Evolutionary conservation across 2,113 vertebrate genomes (phyloP), one percentile per base, ranked within the genome.

Genomic region (Electrona antarctica): DNA sequence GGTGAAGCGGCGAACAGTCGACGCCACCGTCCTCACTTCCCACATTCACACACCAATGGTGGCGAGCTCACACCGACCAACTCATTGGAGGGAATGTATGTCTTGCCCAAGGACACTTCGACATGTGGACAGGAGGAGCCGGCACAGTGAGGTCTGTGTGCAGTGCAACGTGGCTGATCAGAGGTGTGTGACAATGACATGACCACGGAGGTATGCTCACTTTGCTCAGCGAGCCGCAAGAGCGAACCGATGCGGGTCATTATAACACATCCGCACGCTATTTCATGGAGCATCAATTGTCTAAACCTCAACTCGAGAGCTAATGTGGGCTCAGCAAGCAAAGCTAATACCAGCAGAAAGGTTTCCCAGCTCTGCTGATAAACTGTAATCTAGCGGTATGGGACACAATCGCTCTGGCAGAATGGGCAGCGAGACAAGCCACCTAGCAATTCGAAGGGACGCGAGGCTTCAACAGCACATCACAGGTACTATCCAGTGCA

Each of bases 361-460:
- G 12, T 13, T 33, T 41, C 65, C 33, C 51, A 6, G 59, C 69
- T 68, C 67, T 52, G 48, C 72, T 49, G 66, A 58, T 64, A 79
- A 84, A 81, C 73, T 80, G 72, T 70, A 62, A 80, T 83, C 63
- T 54, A 79, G 76, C 75, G 60, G 59, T 54, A 60, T 57, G 60
- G 68, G 50, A 74, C 73, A 77, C 63, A 72, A 77, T 82, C 71
- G 28, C 78, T 72, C 69, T 33, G n/a, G 74, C 67, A 67, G 78
- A 76, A 77, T 59, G 59, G 78, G 73, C 71, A 73, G 67, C 55
- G 52, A 86, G 76, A 82, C 28, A 59, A 87, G 57, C 72, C 76
- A 69, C 66, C 69, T 68, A 74, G 66, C 65, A 76, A 85, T 84
- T 90, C 75, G 87, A 83, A 87, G 74, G 74, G 80, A 84, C 78